These are phyloP conservation scores for Pemphigus obesinymphae DNA, from an alignment of 1,140 invertebrate genomes.

Conservation along the genomic window DNA sequence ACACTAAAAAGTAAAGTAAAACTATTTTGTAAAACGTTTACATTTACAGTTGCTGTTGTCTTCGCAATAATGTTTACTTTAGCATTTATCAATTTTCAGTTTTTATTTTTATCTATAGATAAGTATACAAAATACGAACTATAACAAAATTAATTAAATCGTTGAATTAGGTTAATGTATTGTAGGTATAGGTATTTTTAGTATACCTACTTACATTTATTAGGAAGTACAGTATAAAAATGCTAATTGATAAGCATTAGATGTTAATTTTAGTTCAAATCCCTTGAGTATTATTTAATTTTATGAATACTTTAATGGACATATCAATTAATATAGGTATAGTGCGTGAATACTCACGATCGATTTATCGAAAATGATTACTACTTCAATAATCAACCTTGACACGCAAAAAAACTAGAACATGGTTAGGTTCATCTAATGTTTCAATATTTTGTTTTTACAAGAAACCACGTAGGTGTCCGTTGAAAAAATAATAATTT, in stretches of 20 bases:
- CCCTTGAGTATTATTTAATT: background rate
- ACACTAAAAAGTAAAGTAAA: too few relatives aligned
- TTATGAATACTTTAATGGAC: background rate
- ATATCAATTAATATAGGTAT: background rate
- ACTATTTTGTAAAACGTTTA: too few relatives aligned
- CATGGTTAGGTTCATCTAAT: background rate
- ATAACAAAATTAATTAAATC: too few relatives aligned
- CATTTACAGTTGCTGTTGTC: too few relatives aligned
- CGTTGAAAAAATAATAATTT: background rate
- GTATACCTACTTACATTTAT: too few relatives aligned
- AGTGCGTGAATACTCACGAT: background rate
- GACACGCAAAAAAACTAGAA: slow-evolving; percentile 34
- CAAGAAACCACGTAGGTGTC: background rate
- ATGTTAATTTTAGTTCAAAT: background rate
- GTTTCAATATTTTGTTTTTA: background rate
- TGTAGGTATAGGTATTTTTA: too few relatives aligned
- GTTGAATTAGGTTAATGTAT: too few relatives aligned
- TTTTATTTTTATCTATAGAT: too few relatives aligned
- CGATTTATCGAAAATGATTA: background rate
- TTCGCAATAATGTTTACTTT: too few relatives aligned
- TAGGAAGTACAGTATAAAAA: background rate
- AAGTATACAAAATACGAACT: too few relatives aligned
- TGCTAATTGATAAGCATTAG: background rate
- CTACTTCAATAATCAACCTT: slow-evolving; percentile 20
- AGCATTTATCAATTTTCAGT: too few relatives aligned